Percentiles rank a stretch among this genome's conserved stretches.
Conservation (phyloP, 1,140 invertebrate species). For the Vanessa tameamea region DNA sequence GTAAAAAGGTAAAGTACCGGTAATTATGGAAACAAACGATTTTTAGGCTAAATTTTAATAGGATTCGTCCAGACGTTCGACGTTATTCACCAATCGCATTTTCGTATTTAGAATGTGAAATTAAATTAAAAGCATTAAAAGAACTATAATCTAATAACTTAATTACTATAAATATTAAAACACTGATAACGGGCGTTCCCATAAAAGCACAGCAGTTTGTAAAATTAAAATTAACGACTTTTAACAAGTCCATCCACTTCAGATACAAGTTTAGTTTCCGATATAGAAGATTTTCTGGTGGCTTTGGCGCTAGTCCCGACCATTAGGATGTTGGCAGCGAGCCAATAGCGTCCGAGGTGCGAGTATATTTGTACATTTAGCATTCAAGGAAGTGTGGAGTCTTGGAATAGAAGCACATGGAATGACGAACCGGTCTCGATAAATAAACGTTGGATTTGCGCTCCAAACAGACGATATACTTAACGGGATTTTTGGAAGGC, state of each 20-base stretch:
- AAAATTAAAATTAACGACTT: constrained; percentile 20
- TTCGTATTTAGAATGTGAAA: too few species aligned
- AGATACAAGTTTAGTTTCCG: constrained; percentile 65
- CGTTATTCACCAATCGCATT: too few species aligned
- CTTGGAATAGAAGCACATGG: constrained; percentile 70
- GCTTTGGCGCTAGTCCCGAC: constrained; percentile 68
- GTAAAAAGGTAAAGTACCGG: too few species aligned
- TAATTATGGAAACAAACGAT: too few species aligned
- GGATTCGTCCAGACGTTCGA: too few species aligned
- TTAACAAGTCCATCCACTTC: constrained; percentile 54
- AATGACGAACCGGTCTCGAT: constrained; percentile 52
- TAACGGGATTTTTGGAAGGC: constrained; percentile 19
- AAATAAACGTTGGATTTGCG: constrained; percentile 39
- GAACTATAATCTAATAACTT: neutral
- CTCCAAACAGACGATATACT: constrained; percentile 27
- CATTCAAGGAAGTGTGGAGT: constrained; percentile 78
- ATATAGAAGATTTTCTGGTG: constrained; percentile 70
- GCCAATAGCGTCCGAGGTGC: constrained; percentile 68
- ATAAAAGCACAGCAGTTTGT: neutral
- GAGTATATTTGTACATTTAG: constrained; percentile 76
- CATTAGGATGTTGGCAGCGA: constrained; percentile 74
- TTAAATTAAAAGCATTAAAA: too few species aligned
- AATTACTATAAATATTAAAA: constrained; percentile 4
- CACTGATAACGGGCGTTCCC: neutral
- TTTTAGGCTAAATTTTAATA: too few species aligned